Conservation (phyloP, 1,140 invertebrate genomes). For the Leptinotarsa undecemlineata region DNA sequence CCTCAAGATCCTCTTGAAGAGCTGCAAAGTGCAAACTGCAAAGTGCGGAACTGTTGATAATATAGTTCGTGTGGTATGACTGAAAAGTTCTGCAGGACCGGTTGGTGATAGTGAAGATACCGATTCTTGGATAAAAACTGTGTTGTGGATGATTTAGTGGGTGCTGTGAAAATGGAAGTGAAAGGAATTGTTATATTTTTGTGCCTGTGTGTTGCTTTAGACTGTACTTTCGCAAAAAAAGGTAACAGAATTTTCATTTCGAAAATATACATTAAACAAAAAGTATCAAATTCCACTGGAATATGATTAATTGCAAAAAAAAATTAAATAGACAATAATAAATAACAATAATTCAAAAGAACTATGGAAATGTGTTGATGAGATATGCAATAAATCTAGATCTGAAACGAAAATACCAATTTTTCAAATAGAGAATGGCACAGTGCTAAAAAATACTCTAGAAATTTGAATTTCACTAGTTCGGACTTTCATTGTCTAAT, state of each 20-base stretch:
- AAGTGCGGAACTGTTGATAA: neutral
- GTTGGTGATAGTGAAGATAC: neutral
- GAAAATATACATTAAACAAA: neutral
- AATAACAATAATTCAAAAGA: too few species aligned
- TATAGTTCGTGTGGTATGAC: neutral
- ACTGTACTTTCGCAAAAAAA: slow-evolving; percentile 4
- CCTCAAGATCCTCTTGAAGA: slow-evolving; percentile 12
- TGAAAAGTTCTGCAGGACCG: slow-evolving; percentile 1
- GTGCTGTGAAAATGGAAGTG: slow-evolving; percentile 16
- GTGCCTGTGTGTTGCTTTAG: slow-evolving; percentile 9
- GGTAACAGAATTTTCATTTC: slow-evolving; percentile 7
- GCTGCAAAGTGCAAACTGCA: slow-evolving; percentile 1
- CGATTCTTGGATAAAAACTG: neutral
- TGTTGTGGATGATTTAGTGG: slow-evolving; percentile 11
- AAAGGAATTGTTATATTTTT: slow-evolving; percentile 1
- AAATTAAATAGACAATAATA: too few species aligned
- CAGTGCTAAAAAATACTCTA: too few species aligned
- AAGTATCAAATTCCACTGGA: too few species aligned
- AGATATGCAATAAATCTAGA: too few species aligned
- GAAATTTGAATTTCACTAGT: too few species aligned
- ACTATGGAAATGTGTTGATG: too few species aligned
- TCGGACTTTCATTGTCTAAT: too few species aligned
- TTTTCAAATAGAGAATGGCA: too few species aligned
- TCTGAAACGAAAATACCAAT: too few species aligned
- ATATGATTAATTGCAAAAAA: too few species aligned